Base-by-base conservation (phyloP, 1,140 invertebrate species). In the Ceratosolen solmsi region DNA sequence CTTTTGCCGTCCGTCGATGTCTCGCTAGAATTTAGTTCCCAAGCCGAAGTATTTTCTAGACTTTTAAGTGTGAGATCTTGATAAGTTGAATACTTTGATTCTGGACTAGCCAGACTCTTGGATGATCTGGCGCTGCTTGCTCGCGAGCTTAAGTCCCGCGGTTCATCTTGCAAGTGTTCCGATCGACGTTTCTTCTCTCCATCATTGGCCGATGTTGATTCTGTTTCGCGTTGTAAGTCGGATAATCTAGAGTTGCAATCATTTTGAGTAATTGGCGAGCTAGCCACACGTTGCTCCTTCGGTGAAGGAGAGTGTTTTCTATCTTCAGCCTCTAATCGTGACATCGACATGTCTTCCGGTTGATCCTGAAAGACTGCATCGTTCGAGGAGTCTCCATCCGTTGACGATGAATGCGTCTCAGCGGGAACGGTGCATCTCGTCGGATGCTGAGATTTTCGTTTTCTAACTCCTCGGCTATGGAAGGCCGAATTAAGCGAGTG, bases 401-500 rank as follows among this genome's bases (percentile, higher is more conserved):
- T 80, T 0, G 82, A 83, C 56, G 94, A 93, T 11, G 92, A 93
- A 56, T 94, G 92, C 7, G 92, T 88, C 77, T 93, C 90, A 22
- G 88, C 88, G 25, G 92, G 93, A 63, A 95, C 92, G 2, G 96
- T 94, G 88, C 95, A 96, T 79, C 97, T 93, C 0, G 96, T 97
- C 0, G 97, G 98, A 89, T 98, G 98, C 86, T 97, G 95, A 86
- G 95, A 98, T 91, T 99, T 99, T 71, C 98, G 92, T 91, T 98
- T 98, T 70, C 97, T 91, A 76, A 91, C 90, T 3, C 91, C 90
- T 25, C 90, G 86, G 60, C 84, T 91, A 76, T 90, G 88, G 36
- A 89, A 86, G 9, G 87, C 79, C 22, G 89, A 86, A 73, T 87
- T 90, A 2, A 88, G 56, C 4, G 87, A 86, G 49, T 89, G 85